phyloP scores from a whole-genome alignment of 2,797 vertebrate genomes.

The Rhabdophis nuchalis region DNA sequence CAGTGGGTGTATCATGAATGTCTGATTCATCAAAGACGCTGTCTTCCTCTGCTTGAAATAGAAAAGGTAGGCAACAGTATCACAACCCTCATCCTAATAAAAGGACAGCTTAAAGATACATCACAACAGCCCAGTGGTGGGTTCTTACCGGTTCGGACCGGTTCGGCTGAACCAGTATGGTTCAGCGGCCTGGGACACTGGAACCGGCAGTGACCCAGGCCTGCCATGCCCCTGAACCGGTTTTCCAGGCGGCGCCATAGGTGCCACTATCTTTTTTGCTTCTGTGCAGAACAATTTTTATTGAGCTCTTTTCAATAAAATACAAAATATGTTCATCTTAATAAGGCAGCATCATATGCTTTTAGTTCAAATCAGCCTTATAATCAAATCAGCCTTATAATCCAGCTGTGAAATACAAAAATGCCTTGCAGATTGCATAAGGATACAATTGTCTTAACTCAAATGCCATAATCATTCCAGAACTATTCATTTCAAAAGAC shows the following conservation, averaged over 20 bases:
- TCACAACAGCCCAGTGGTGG: neutral
- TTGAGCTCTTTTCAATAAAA: neutral
- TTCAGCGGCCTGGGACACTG: no score
- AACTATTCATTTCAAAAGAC: neutral
- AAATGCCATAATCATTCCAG: neutral
- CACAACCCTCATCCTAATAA: constrained; percentile 18
- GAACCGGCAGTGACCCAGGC: no score
- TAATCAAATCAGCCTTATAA: neutral
- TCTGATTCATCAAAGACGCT: constrained; percentile 99
- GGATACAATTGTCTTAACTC: neutral
- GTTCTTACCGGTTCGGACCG: no score
- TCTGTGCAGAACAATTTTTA: no score
- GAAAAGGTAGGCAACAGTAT: constrained; percentile 57
- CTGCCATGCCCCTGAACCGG: no score
- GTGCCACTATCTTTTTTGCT: no score
- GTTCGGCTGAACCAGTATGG: no score
- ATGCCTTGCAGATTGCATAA: neutral
- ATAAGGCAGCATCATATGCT: neutral
- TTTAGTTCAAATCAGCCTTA: neutral
- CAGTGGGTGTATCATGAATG: constrained; percentile 96
- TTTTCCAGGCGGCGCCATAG: no score
- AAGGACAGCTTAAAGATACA: constrained; percentile 53
- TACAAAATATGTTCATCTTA: neutral
- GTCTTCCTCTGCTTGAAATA: constrained; percentile 89
- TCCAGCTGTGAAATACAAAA: neutral